A percentile compares a stretch with the other conserved stretches of the same genome.
These are phyloP conservation scores for Montipora capricornis DNA, from an alignment of 64 coral and sea anemone genomes.

Conservation along the genomic window DNA sequence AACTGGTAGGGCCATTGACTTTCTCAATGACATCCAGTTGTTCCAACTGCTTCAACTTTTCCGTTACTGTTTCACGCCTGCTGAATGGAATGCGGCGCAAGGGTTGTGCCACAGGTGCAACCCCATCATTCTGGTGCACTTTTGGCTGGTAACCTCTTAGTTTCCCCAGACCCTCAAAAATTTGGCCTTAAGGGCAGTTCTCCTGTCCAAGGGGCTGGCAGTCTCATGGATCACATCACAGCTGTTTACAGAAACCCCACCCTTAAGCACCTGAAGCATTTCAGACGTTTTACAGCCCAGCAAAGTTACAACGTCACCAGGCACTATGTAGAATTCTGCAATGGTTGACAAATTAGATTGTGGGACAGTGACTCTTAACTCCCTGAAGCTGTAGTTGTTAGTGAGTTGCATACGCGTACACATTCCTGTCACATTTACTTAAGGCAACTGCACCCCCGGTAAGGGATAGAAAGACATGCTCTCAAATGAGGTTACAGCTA, in stretches of 20 bases:
- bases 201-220: neutral
- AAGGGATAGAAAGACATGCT: conserved; percentile 53
- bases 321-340: conserved; percentile 41
- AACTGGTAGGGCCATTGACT: too few relatives aligned
- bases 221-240: neutral
- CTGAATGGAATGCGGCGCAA: too few relatives aligned
- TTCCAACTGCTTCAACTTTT: too few relatives aligned
- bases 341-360: neutral
- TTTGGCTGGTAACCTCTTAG: too few relatives aligned
- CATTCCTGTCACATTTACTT: neutral
- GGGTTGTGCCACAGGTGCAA: too few relatives aligned
- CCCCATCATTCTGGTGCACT: too few relatives aligned
- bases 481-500: conserved; percentile 65
- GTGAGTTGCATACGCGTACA: conserved; percentile 29
- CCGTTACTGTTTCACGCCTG: too few relatives aligned
- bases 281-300: conserved; percentile 27
- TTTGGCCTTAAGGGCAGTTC: conserved; percentile 1
- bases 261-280: neutral
- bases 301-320: conserved; percentile 39
- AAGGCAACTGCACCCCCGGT: neutral
- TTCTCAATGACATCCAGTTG: too few relatives aligned
- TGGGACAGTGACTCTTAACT: neutral
- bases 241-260: neutral
- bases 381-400: neutral
- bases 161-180: neutral